A percentile compares a stretch with the other conserved stretches of the same genome.
phyloP scores from a whole-genome alignment of 2,797 vertebrate species.

The Melanotaenia boesemani region DNA sequence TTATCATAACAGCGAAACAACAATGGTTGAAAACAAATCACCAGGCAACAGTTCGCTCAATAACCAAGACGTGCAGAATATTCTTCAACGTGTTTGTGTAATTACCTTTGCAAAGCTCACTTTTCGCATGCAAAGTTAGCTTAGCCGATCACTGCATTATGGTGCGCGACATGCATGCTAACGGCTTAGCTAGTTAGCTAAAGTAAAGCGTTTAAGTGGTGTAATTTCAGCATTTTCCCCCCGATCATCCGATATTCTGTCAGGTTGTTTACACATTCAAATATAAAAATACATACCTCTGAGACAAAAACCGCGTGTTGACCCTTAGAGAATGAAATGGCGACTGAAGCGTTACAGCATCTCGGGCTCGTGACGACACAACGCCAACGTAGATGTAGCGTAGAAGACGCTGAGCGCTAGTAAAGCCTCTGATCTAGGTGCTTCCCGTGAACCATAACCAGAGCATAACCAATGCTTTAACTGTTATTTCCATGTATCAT shows the following conservation, averaged over 20 bases:
- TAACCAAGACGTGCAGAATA: not conserved
- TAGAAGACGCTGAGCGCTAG: no score
- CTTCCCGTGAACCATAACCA: no score
- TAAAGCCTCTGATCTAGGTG: no score
- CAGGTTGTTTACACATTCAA: no score
- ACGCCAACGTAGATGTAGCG: not conserved
- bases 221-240: no score
- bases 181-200: not conserved
- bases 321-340: constrained; percentile 41
- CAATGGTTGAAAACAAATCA: not conserved
- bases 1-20: not conserved
- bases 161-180: not conserved
- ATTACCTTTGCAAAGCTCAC: not conserved
- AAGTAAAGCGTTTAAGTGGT: no score
- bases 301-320: not conserved
- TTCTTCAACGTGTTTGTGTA: not conserved
- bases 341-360: constrained; percentile 15
- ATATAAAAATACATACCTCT: constrained; percentile 39
- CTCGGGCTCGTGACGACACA: not conserved
- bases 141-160: not conserved
- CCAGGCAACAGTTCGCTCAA: not conserved
- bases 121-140: not conserved
- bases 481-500: no score
- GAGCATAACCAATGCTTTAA: no score
- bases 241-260: no score